phyloP scores from a whole-genome alignment of 2,113 vertebrate genomes.

The Eublepharis macularius region DNA sequence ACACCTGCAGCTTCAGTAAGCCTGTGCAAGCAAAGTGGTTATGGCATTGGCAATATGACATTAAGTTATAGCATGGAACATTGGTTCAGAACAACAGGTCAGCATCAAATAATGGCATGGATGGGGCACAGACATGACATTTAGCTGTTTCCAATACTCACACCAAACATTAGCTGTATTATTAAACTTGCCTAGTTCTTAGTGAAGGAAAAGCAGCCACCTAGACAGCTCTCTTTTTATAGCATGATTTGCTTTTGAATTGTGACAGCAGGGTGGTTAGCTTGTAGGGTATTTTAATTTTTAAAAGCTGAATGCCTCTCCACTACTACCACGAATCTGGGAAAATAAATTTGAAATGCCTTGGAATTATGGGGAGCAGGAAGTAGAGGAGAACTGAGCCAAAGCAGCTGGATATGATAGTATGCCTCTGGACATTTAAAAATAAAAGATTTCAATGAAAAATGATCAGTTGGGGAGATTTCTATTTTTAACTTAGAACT shows the following conservation, averaged over 20 bases:
- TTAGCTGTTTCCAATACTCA: too few relatives aligned
- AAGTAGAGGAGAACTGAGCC: neutral
- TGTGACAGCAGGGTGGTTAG: neutral
- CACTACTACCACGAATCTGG: accelerated
- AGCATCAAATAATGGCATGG: too few relatives aligned
- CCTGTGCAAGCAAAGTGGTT: too few relatives aligned
- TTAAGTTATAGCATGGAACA: too few relatives aligned
- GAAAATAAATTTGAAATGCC: neutral
- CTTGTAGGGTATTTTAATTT: neutral
- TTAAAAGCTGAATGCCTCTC: neutral
- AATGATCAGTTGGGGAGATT: accelerated
- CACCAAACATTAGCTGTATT: too few relatives aligned
- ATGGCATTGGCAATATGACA: too few relatives aligned
- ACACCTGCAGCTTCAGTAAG: too few relatives aligned
- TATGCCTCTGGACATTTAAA: neutral
- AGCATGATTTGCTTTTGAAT: neutral
- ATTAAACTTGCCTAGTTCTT: too few relatives aligned
- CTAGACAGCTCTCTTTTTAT: neutral
- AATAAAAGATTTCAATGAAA: neutral
- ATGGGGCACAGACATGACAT: too few relatives aligned
- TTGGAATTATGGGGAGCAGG: neutral
- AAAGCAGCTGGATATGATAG: neutral
- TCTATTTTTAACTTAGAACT: constrained; percentile 10
- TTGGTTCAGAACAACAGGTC: too few relatives aligned
- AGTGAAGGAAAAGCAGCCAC: too few relatives aligned